These are phyloP conservation scores for Drosophila pseudotakahashii DNA, from an alignment of 2,888 invertebrate species.

Conservation along the genomic window DNA sequence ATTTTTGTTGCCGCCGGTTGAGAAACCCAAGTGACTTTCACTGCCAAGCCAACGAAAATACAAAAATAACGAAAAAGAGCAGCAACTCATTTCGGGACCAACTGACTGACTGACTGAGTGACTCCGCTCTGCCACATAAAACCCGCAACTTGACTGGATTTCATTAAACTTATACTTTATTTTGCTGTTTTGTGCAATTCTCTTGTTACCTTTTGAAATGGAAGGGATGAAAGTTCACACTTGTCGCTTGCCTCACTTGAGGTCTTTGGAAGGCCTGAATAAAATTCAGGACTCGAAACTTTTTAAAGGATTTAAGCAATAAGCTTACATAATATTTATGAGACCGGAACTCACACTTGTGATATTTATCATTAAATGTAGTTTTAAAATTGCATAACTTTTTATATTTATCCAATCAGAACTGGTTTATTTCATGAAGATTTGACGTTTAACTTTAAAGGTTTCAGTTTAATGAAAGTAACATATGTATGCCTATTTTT, in stretches of 20 bases:
- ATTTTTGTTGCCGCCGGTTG: slow-evolving; percentile 57
- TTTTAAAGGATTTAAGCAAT: not conserved
- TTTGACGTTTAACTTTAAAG: too few relatives aligned
- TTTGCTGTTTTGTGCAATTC: slow-evolving; percentile 29
- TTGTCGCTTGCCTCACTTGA: slow-evolving; percentile 13
- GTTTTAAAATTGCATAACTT: not conserved
- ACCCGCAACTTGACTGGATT: slow-evolving; percentile 42
- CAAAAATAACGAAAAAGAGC: slow-evolving; percentile 31
- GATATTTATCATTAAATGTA: not conserved
- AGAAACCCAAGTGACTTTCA: slow-evolving; percentile 69
- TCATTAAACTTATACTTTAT: slow-evolving; percentile 36
- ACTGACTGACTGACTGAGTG: slow-evolving; percentile 46
- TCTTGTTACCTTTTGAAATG: slow-evolving; percentile 7
- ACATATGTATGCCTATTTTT: too few relatives aligned
- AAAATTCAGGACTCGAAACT: not conserved
- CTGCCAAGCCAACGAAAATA: slow-evolving; percentile 45
- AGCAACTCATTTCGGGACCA: slow-evolving; percentile 44
- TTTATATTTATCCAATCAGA: not conserved
- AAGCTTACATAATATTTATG: not conserved
- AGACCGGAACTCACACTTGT: not conserved
- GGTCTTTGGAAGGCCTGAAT: not conserved
- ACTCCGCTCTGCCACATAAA: slow-evolving; percentile 41
- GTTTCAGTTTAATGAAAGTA: too few relatives aligned
- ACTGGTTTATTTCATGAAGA: too few relatives aligned
- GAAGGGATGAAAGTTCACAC: slow-evolving; percentile 35